These are phyloP conservation scores for Arenaria interpres DNA, from an alignment of 2,113 vertebrate genomes.

Conservation along the genomic window DNA sequence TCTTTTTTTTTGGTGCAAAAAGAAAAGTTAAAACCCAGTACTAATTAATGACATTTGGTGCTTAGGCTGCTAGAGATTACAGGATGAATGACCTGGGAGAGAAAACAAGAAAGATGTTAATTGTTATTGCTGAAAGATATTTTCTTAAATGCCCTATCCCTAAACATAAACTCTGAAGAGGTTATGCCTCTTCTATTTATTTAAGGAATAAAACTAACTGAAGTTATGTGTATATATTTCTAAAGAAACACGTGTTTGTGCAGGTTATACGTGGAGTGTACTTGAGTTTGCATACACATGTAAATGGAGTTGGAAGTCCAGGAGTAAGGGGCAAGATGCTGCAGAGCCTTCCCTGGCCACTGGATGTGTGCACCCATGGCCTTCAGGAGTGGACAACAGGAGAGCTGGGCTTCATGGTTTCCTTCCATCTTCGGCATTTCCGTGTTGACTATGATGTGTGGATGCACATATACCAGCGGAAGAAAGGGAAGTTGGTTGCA, in stretches of 20 bases:
- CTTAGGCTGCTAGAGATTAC: background rate
- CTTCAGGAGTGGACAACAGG: background rate
- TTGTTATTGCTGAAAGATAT: background rate
- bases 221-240: background rate
- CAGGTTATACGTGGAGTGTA: background rate
- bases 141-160: background rate
- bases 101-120: background rate
- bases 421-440: background rate
- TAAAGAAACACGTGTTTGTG: background rate
- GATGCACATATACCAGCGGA: background rate
- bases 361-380: rapidly evolving
- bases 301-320: background rate
- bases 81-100: background rate
- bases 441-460: background rate
- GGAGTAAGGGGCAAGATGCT: background rate
- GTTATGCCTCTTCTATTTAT: background rate
- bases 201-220: background rate
- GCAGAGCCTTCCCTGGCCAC: background rate
- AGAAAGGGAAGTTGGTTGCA: background rate
- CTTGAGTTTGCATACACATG: rapidly evolving
- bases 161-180: background rate
- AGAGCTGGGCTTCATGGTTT: background rate
- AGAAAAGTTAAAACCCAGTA: background rate
- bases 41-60: background rate
- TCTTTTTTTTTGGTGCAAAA: background rate